Base-by-base conservation (phyloP, 2,888 invertebrate genomes). In the Hedychridium roseum region DNA sequence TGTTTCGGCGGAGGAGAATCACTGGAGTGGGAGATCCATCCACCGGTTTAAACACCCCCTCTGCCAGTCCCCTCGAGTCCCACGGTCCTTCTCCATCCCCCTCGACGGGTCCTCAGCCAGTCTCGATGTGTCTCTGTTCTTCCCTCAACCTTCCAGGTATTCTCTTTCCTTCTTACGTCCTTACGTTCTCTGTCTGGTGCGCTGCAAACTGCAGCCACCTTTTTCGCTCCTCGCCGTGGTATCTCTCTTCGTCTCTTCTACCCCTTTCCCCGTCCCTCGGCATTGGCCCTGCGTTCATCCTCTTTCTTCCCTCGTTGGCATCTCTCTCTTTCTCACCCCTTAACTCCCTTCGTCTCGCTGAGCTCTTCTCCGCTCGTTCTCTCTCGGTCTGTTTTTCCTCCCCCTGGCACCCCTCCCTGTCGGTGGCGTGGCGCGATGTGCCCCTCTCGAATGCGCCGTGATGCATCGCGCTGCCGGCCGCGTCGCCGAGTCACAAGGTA, bases 391-490 rank as follows among this genome's bases (percentile, higher is more conserved):
- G 9, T 23, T 9, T 23, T 6, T 23, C 23, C 9, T 5, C 9
- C 30, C n/a, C n/a, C n/a, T n/a, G n/a, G n/a, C n/a, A n/a, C n/a
- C n/a, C n/a, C n/a, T n/a, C n/a, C n/a, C n/a, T n/a, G n/a, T n/a
- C n/a, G n/a, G n/a, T n/a, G n/a, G n/a, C n/a, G 5, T 4, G 9
- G 18, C 48, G 50, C 43, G 54, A 54, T 40, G 57, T 81, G 55
- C 66, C 82, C 82, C 80, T 70, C n/a, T n/a, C 72, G 66, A 73
- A 64, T 69, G 71, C 65, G 69, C 68, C 66, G 68, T 63, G 64
- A 72, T 78, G 78, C 78, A 76, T 75, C 76, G 75, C 66, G 72
- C 66, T 61, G 63, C 57, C 57, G 54, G 59, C 59, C 58, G 55
- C 64, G 59, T 64, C 65, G 54, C 48, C 70, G 68, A 74, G 71